Conservation (phyloP, 1,140 invertebrate genomes). For the Sinonovacula constricta region DNA sequence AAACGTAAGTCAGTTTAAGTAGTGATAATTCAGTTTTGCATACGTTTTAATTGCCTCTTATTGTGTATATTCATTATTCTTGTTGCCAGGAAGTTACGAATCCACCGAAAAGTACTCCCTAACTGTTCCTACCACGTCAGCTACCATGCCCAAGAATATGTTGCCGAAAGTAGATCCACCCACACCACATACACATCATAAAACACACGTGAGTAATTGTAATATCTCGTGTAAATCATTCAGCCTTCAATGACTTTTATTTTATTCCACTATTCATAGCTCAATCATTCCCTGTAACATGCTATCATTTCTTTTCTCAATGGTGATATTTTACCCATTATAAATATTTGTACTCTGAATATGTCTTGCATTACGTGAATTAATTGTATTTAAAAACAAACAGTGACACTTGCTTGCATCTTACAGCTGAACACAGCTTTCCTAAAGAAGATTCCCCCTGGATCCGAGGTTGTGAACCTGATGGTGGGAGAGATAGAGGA, state of each 20-base stretch:
- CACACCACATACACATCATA: too few relatives aligned
- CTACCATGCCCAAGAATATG: neutral
- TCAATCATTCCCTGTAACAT: neutral
- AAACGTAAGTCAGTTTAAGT: too few relatives aligned
- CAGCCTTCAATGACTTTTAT: too few relatives aligned
- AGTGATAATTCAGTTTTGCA: too few relatives aligned
- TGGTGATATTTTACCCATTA: neutral
- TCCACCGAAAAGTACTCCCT: neutral
- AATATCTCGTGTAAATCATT: too few relatives aligned
- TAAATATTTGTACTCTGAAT: neutral
- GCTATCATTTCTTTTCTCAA: neutral
- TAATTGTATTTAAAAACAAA: neutral
- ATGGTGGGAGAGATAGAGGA: slow-evolving; percentile 93
- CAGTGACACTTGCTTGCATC: slow-evolving; percentile 1
- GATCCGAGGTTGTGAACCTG: slow-evolving; percentile 98
- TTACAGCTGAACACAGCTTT: slow-evolving; percentile 74
- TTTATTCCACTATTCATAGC: too few relatives aligned
- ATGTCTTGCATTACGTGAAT: neutral
- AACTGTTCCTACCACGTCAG: neutral
- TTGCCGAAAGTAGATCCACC: too few relatives aligned
- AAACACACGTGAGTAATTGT: too few relatives aligned
- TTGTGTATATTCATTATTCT: too few relatives aligned
- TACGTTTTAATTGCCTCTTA: too few relatives aligned
- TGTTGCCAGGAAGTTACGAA: neutral
- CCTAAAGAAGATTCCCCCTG: slow-evolving; percentile 92